These are phyloP conservation scores for Sepioteuthis lessoniana DNA, from an alignment of 2,888 invertebrate species.

Conservation along the genomic window DNA sequence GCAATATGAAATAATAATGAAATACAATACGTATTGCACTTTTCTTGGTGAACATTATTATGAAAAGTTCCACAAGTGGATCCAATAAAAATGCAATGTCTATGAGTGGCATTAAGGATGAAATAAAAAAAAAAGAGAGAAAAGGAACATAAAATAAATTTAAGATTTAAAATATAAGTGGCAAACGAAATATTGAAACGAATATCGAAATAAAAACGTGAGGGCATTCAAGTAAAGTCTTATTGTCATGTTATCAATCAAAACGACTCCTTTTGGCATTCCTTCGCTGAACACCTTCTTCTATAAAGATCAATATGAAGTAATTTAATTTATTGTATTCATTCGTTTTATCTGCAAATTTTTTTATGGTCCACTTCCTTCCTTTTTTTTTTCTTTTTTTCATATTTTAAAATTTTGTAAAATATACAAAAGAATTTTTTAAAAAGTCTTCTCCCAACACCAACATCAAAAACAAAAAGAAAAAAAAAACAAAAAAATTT, in stretches of 20 bases:
- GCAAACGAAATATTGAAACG: neutral
- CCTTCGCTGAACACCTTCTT: neutral
- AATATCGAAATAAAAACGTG: neutral
- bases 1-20: too few relatives aligned
- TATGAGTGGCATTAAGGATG: neutral
- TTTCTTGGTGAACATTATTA: neutral
- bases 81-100: neutral
- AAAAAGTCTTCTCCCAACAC: neutral
- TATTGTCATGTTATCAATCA: conserved; percentile 16
- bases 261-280: neutral
- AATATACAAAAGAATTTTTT: neutral
- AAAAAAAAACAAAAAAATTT: neutral
- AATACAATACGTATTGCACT: too few relatives aligned
- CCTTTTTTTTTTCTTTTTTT: neutral
- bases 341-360: neutral
- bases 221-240: neutral
- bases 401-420: neutral
- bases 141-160: too few relatives aligned
- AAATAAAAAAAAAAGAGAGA: neutral
- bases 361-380: neutral
- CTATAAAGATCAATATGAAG: neutral
- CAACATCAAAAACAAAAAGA: neutral
- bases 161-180: neutral
- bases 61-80: too few relatives aligned
- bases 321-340: conserved; percentile 33